These are phyloP conservation scores for Alligator sinensis DNA, from an alignment of 2,113 vertebrate genomes.

Conservation along the genomic window DNA sequence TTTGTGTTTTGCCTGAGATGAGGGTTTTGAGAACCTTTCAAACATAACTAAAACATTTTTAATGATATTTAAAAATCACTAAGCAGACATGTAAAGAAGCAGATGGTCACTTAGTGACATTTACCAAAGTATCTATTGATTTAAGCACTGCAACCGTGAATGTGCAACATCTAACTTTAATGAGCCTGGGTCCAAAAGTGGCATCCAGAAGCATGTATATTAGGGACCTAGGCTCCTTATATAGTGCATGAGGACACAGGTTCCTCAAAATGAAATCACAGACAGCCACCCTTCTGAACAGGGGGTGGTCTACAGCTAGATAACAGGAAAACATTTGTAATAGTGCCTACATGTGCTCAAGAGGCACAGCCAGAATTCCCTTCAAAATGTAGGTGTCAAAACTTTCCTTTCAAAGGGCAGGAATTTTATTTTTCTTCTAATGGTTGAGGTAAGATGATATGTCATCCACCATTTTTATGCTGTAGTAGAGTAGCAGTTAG, in stretches of 20 bases:
- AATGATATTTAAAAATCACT: not conserved
- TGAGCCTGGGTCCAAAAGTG: not conserved
- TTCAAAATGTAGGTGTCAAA: fast-evolving
- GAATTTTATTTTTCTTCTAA: not conserved
- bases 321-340: not conserved
- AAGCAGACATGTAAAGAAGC: not conserved
- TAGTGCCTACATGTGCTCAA: fast-evolving
- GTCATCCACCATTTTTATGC: too few relatives aligned
- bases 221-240: not conserved
- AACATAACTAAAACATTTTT: too few relatives aligned
- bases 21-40: too few relatives aligned
- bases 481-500: not conserved
- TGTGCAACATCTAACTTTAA: too few relatives aligned
- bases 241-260: fast-evolving
- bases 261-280: not conserved
- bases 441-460: too few relatives aligned
- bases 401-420: not conserved
- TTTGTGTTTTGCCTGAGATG: too few relatives aligned
- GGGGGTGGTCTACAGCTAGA: not conserved
- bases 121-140: not conserved
- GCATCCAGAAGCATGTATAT: not conserved
- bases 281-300: not conserved
- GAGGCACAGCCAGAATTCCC: not conserved
- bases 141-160: too few relatives aligned
- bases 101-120: not conserved